These are phyloP conservation scores for Morelia viridis DNA, from an alignment of 2,797 vertebrate species.

Conservation along the genomic window DNA sequence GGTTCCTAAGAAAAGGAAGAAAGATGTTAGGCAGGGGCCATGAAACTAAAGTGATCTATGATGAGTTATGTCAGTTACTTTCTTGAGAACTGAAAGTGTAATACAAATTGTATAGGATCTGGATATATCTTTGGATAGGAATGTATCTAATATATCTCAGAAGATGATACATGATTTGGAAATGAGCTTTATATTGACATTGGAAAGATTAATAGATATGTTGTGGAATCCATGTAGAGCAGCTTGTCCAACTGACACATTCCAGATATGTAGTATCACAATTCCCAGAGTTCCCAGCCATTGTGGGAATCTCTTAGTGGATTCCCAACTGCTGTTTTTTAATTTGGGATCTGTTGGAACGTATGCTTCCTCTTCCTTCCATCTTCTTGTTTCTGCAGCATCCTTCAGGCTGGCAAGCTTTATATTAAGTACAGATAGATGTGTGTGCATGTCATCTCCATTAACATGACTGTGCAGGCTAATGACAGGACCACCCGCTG, in stretches of 20 bases:
- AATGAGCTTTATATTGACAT: not conserved
- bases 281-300: not conserved
- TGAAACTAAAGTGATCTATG: not conserved
- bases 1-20: not conserved
- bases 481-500: constrained; percentile 75
- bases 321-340: not conserved
- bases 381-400: constrained; percentile 38
- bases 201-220: not conserved
- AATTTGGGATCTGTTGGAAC: constrained; percentile 26
- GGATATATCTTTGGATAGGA: not conserved
- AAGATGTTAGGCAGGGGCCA: not conserved
- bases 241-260: not conserved
- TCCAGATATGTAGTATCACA: not conserved
- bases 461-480: constrained; percentile 73
- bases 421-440: constrained; percentile 62
- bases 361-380: constrained; percentile 25
- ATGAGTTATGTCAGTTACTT: not conserved
- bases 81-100: not conserved
- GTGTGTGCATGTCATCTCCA: constrained; percentile 60
- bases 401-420: constrained; percentile 59
- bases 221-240: not conserved
- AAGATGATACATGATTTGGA: not conserved
- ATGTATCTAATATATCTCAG: not conserved
- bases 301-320: not conserved
- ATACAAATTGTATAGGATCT: not conserved